A percentile compares a stretch with the other conserved stretches of the same genome.
Conservation (phyloP, 1,140 invertebrate genomes). For the Lepidurus couesii region DNA sequence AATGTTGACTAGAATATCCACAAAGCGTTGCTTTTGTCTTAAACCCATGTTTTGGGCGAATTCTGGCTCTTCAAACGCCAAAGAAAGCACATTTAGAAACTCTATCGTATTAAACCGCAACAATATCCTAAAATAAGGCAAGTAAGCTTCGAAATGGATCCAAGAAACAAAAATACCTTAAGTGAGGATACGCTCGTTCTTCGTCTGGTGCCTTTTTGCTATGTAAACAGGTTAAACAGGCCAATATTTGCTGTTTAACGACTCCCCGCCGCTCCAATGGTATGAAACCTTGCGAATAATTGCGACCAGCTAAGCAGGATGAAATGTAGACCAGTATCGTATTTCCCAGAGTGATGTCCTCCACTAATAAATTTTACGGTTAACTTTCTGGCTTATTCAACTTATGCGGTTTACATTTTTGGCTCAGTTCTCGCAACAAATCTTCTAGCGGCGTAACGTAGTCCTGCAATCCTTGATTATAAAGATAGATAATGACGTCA, state of each 20-base stretch:
- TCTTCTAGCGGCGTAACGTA: conserved; percentile 78
- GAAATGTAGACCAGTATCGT: conserved; percentile 87
- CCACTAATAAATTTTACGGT: conserved; percentile 29
- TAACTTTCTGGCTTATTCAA: not conserved
- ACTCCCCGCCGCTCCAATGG: conserved; percentile 59
- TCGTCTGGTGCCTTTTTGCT: conserved; percentile 57
- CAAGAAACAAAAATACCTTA: conserved; percentile 45
- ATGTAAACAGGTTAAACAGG: conserved; percentile 54
- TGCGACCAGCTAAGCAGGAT: conserved; percentile 84
- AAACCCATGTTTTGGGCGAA: conserved; percentile 65
- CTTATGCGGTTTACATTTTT: not conserved
- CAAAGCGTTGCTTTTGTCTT: conserved; percentile 67
- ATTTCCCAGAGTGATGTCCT: conserved; percentile 62
- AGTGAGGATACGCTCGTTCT: conserved; percentile 70
- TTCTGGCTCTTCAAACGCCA: conserved; percentile 81
- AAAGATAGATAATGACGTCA: conserved; percentile 81
- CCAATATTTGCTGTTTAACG: conserved; percentile 63
- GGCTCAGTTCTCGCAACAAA: conserved; percentile 53
- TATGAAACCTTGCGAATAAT: conserved; percentile 81
- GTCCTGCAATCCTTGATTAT: conserved; percentile 76
- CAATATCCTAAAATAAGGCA: conserved; percentile 56
- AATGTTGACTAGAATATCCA: conserved; percentile 72
- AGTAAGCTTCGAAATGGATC: conserved; percentile 15
- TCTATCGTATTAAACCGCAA: conserved; percentile 81
- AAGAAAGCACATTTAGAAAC: conserved; percentile 80